Evolutionary conservation across 1,140 invertebrate genomes (phyloP), one percentile per base, ranked within the genome.

Genomic region (Diuraphis noxia): DNA sequence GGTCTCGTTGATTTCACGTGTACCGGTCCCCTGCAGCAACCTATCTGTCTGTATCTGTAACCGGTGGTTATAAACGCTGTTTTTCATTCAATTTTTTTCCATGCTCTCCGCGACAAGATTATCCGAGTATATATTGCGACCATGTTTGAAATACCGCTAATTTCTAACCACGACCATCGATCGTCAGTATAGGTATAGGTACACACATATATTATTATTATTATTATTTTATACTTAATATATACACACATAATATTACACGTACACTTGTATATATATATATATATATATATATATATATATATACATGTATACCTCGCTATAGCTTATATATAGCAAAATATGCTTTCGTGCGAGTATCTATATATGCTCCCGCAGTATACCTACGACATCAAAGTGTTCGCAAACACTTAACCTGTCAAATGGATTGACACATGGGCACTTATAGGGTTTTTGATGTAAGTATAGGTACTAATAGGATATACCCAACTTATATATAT

Each of bases 351-450:
- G 36, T 38, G 8, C 36, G 34, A 81, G 36, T 23, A 81, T 81
- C 79, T 30, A 36, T 46, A 79, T 81, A 81, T 81, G n/a, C 25
- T 30, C 56, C 30, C 56, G n/a, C 13, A 43, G n/a, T 38, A 30
- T 87, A n/a, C n/a, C n/a, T n/a, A 52, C 40, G 49, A 49, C 46
- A 38, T 56, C 46, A 6, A 56, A 49, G 36, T 87, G 46, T 36
- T 38, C 43, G 46, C 85, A 56, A 87, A 87, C 85, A 52, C 34
- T 87, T 87, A 87, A 52, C 49, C 46, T 87, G 85, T 87, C 85
- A 49, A 34, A 56, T 6, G 34, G 46, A 87, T 52, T 52, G 85
- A 87, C 85, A 52, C 34, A 30, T 25, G 21, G 85, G 36, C 34
- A 87, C 85, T 52, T 87, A 52, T 10, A 49, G 43, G 17, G 43